Percentiles rank a stretch among this genome's conserved stretches.
Conservation (phyloP, 2,888 invertebrate genomes). For the Cephus nigrinus region DNA sequence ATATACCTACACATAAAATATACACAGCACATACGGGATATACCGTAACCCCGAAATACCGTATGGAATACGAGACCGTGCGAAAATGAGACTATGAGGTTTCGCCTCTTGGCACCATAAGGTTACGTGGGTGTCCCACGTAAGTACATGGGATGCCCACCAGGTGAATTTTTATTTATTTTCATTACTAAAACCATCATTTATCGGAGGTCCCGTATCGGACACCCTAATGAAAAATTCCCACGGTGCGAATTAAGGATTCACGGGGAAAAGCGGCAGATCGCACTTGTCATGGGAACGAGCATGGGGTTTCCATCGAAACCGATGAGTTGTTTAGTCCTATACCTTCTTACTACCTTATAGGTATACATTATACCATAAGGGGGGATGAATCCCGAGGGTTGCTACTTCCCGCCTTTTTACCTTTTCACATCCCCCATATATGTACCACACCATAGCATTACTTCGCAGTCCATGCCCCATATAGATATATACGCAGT, state of each 20-base stretch:
- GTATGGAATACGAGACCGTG: background rate
- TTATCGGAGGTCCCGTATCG: background rate
- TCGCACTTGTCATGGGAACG: conserved; percentile 66
- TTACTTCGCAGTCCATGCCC: background rate
- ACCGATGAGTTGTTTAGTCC: background rate
- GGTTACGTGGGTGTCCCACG: background rate
- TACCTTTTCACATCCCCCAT: conserved; percentile 19
- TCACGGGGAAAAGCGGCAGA: conserved; percentile 53
- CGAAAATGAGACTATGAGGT: background rate
- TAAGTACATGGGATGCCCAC: background rate
- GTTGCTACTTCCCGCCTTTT: conserved; percentile 29
- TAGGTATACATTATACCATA: conserved; percentile 6
- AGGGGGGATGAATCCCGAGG: conserved; percentile 8
- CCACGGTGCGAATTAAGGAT: conserved; percentile 62
- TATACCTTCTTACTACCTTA: background rate
- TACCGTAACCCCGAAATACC: background rate
- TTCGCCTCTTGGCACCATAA: background rate
- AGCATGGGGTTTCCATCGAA: conserved; percentile 28
- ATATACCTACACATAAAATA: background rate
- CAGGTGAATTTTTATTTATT: background rate
- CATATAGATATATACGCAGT: background rate
- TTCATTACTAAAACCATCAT: background rate
- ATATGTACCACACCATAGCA: conserved; percentile 23
- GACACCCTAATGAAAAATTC: conserved; percentile 37
- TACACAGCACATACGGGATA: background rate